Evolutionary conservation across 2,888 invertebrate species (phyloP).

Genomic region (Eueremaeus valkanovi): DNA sequence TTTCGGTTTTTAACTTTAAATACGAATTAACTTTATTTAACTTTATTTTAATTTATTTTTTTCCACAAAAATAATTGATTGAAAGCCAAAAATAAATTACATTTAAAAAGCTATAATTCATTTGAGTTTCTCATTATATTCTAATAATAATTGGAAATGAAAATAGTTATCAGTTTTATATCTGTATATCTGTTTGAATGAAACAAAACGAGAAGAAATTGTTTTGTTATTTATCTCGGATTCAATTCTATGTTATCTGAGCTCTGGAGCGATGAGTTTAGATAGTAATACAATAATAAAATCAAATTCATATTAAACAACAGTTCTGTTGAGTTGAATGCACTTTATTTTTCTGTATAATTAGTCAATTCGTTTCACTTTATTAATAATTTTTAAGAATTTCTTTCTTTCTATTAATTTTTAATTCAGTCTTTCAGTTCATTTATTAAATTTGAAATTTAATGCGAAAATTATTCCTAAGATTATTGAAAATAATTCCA

Average conservation of each 20-base stretch:
- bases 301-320: not conserved
- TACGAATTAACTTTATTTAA: too few species aligned
- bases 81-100: not conserved
- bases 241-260: too few species aligned
- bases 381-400: not conserved
- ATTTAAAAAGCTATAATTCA: too few species aligned
- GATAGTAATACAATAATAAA: not conserved
- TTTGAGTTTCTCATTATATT: not conserved
- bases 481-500: not conserved
- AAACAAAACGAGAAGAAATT: too few species aligned
- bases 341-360: not conserved
- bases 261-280: not conserved
- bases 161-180: too few species aligned
- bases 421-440: not conserved
- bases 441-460: not conserved
- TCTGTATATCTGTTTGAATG: too few species aligned
- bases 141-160: too few species aligned
- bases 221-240: too few species aligned
- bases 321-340: not conserved
- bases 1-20: not conserved
- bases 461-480: conserved; percentile 3
- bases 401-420: not conserved
- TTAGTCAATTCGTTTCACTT: not conserved
- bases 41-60: not conserved
- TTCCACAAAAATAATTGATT: not conserved